Base-by-base conservation (phyloP, 2,113 vertebrate species). In the Cariama cristata region DNA sequence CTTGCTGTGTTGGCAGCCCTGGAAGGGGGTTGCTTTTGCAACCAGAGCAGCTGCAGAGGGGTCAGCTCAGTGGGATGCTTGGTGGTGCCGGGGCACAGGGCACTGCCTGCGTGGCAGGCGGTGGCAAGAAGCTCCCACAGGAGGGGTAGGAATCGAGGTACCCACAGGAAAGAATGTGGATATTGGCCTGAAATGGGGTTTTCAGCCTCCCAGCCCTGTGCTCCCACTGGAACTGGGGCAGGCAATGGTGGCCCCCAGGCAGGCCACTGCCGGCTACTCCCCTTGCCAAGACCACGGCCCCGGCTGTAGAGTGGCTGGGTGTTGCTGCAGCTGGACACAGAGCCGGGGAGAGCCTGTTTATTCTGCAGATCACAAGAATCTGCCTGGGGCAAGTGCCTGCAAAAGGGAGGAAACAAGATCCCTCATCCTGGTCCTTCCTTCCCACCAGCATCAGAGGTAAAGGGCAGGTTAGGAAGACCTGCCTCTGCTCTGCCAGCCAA, bases 101-200 rank as follows among this genome's bases (percentile, higher is more conserved):
- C 2, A 5, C 77, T 35, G 52, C 15, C 50, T 71, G 40, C 0
- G 0, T 30, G 55, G 64, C 55, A 60, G 44, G 28, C 0, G 0
- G 35, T 42, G 14, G 10, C 50, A 56, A 58, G 64, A 53, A 62
- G 30, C 19, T 67, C 66, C 38, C 17, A 24, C 8, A 18, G 53
- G 62, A 80, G 30, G 73, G 28, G 28, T 44, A 88, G 23, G 38
- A 68, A 18, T 9, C 7, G 2, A 82, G 12, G 11, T 26, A 72
- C 8, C 21, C 3, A 3, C 38, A 32, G 47, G 47, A 58, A 21
- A 74, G 91, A 94, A 69, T 26, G 42, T 67, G 35, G 56, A 42
- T 63, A 19, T 68, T 23, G 2, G 47, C 32, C 56, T 79, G 60
- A 79, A 86, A 68, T 8, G 9, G 15, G 12, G 5, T 53, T 81